phyloP scores from a whole-genome alignment of 2,797 vertebrate species.

The Ibycter americanus region DNA sequence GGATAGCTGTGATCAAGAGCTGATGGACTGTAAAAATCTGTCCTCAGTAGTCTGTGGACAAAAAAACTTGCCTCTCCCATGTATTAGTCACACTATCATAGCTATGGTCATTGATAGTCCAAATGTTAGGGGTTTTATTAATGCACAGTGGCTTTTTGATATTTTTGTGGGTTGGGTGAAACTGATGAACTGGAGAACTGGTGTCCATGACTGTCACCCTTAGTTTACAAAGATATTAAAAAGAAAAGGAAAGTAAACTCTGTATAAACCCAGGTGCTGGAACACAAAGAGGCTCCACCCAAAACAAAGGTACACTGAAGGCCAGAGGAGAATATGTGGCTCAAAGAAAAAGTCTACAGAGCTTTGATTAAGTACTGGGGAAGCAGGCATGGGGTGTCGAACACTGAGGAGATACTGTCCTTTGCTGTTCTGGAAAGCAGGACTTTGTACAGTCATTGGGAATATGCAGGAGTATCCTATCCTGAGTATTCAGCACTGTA shows the following conservation, averaged over 20 bases:
- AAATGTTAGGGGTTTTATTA: not conserved
- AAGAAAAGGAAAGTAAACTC: not conserved
- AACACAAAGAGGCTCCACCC: not conserved
- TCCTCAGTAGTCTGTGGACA: not conserved
- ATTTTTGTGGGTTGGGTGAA: not conserved
- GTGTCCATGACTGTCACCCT: not conserved
- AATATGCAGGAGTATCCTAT: not conserved
- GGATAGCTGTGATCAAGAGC: not conserved
- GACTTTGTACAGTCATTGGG: not conserved
- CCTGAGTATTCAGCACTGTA: not conserved
- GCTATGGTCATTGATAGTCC: not conserved
- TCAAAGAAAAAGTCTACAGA: not conserved
- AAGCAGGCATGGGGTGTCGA: not conserved
- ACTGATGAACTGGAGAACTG: not conserved
- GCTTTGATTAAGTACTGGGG: not conserved
- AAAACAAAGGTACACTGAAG: not conserved
- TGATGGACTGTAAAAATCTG: not conserved
- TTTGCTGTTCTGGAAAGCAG: not conserved
- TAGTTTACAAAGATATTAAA: not conserved
- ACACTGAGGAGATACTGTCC: not conserved
- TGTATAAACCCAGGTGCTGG: not conserved
- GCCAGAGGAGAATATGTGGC: not conserved
- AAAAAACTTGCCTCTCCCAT: not conserved
- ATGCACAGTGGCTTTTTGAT: not conserved
- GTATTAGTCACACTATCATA: not conserved